phyloP scores from a whole-genome alignment of 1,140 invertebrate species.

The Zeugodacus cucurbitae region DNA sequence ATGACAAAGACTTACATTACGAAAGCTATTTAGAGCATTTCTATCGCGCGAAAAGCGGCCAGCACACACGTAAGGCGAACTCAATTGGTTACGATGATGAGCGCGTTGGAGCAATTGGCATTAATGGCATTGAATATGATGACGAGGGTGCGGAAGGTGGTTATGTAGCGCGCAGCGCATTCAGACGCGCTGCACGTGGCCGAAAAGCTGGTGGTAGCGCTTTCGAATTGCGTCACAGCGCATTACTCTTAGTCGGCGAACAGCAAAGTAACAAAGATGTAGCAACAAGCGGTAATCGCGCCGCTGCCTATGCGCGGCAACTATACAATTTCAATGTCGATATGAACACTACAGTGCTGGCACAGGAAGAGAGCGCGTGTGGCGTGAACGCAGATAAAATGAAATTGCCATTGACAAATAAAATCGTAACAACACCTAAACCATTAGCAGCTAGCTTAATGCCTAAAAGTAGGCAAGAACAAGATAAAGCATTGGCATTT shows the following conservation, averaged over 20 bases:
- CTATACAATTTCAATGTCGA: background rate
- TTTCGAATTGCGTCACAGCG: background rate
- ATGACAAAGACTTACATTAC: conserved; percentile 45
- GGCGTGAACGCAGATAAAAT: background rate
- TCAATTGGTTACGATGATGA: conserved; percentile 41
- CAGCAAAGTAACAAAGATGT: background rate
- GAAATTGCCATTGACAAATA: background rate
- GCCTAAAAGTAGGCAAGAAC: background rate
- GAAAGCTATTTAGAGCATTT: conserved; percentile 62
- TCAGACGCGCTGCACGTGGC: background rate
- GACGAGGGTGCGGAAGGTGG: background rate
- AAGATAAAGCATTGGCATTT: background rate
- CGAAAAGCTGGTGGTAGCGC: background rate
- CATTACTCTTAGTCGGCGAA: background rate
- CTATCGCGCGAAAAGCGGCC: conserved; percentile 45
- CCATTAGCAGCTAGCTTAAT: background rate
- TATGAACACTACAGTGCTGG: background rate
- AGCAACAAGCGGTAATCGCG: background rate
- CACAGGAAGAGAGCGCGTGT: background rate
- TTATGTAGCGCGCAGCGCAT: background rate
- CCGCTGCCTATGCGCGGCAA: background rate
- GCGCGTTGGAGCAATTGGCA: background rate
- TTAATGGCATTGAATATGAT: background rate
- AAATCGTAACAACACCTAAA: background rate
- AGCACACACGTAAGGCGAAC: background rate